Percentiles rank a stretch among this genome's conserved stretches.
Conservation (phyloP, 2,113 vertebrate genomes). For the Amblyopsis rosae region DNA sequence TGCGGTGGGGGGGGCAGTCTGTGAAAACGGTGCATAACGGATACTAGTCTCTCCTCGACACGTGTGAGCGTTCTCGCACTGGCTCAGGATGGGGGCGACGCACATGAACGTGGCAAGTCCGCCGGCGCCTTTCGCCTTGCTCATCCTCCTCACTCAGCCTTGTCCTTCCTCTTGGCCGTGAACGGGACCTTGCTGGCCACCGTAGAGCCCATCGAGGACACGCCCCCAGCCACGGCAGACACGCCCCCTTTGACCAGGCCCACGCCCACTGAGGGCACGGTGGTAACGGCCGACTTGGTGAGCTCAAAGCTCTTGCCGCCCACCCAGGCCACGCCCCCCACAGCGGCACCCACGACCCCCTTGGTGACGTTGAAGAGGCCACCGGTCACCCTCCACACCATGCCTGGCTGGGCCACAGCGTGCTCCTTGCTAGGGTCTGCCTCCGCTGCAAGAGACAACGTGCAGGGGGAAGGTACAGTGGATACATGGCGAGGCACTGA, state of each 20-base stretch:
- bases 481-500: no score
- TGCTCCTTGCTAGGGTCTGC: slow-evolving; percentile 71
- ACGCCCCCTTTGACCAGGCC: slow-evolving; percentile 79
- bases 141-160: slow-evolving; percentile 71
- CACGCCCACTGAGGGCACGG: slow-evolving; percentile 72
- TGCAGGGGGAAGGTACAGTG: background rate
- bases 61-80: background rate
- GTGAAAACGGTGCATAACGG: slow-evolving; percentile 37
- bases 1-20: slow-evolving; percentile 23
- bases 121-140: slow-evolving; percentile 1
- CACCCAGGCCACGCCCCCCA: slow-evolving; percentile 80
- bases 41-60: slow-evolving; percentile 21
- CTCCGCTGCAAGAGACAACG: background rate
- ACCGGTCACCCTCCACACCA: slow-evolving; percentile 78
- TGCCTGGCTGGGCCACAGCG: slow-evolving; percentile 40
- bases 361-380: slow-evolving; percentile 78
- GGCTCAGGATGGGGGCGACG: slow-evolving; percentile 54
- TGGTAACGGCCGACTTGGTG: slow-evolving; percentile 76
- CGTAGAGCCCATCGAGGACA: slow-evolving; percentile 73
- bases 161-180: slow-evolving; percentile 78
- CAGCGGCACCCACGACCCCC: slow-evolving; percentile 76
- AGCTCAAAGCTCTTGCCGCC: slow-evolving; percentile 79
- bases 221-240: slow-evolving; percentile 76
- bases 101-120: slow-evolving; percentile 16
- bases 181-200: slow-evolving; percentile 79